Base-by-base conservation (phyloP, 1,140 invertebrate species). In the Bombus turneri region DNA sequence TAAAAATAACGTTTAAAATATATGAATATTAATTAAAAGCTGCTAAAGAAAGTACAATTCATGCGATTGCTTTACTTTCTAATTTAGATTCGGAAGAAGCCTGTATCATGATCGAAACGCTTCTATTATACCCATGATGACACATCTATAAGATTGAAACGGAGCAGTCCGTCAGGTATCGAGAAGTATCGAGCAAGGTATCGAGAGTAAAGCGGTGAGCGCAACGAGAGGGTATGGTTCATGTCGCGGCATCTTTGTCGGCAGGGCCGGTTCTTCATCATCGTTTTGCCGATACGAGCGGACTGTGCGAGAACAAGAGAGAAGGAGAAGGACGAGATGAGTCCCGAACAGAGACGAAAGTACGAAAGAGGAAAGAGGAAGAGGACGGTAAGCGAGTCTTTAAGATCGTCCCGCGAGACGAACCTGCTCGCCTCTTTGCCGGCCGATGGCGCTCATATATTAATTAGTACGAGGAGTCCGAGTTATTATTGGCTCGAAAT, bases 211-310 rank as follows among this genome's bases (percentile, higher is more conserved):
- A 79, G 74, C 66, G 59, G 22, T 82, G 77, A 69, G 88, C 85
- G 87, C 86, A 86, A 87, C 86, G 88, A 87, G 87, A 90, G 86
- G 89, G 86, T 86, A 88, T 88, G 85, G 90, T 86, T 93, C 92
- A 93, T 94, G 93, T 93, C 90, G 91, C 92, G 93, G 92, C 87
- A 93, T 93, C 93, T 94, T 94, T 94, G 93, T 94, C 93, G 92
- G 93, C 92, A 71, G 79, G 75, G 88, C 86, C 88, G 93, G 91
- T 94, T 93, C 92, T 94, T 91, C 93, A 93, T 94, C 93, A 94
- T 94, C 91, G 86, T 87, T 91, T 87, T 91, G 91, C 92, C 92
- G 93, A 94, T 93, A 90, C 90, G 85, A 82, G 85, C 78, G 71
- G 87, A 72, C 76, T 84, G 83, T 57, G 86, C 79, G 68, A 79